Evolutionary conservation across 2,113 vertebrate genomes (phyloP).

Genomic region (Apeltes quadracus): DNA sequence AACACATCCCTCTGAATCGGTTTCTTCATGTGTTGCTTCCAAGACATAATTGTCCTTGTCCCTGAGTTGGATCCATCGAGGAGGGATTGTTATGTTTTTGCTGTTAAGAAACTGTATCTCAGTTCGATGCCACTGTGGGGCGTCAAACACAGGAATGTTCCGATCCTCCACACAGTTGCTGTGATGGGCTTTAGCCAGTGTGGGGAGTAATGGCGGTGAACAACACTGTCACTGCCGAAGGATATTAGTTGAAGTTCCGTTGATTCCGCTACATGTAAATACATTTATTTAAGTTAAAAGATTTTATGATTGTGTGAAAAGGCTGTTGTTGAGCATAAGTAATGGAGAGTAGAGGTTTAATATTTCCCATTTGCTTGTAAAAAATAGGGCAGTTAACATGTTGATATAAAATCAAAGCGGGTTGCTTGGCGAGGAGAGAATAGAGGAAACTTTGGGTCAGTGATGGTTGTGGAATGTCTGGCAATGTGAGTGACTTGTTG

Average conservation of each 20-base stretch:
- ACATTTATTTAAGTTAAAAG: slow-evolving; percentile 3
- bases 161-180: not conserved
- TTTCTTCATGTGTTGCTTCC: not conserved
- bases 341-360: slow-evolving; percentile 38
- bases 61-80: not conserved
- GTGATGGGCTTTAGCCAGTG: not conserved
- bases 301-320: slow-evolving; percentile 21
- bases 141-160: not conserved
- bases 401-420: slow-evolving; percentile 55
- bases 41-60: not conserved
- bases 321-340: slow-evolving; percentile 47
- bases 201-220: not conserved
- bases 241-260: slow-evolving; percentile 7
- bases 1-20: not conserved
- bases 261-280: not conserved
- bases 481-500: slow-evolving; percentile 40
- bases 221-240: not conserved
- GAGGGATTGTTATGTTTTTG: not conserved
- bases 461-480: slow-evolving; percentile 51
- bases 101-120: not conserved
- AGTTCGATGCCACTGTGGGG: not conserved
- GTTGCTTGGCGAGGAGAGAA: slow-evolving; percentile 40
- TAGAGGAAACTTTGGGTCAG: slow-evolving; percentile 35
- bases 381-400: slow-evolving; percentile 52
- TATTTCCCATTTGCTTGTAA: slow-evolving; percentile 57